Evolutionary conservation across 2,797 vertebrate species (phyloP), one percentile per base, ranked within the genome.

Genomic region (Darevskia nairensis): DNA sequence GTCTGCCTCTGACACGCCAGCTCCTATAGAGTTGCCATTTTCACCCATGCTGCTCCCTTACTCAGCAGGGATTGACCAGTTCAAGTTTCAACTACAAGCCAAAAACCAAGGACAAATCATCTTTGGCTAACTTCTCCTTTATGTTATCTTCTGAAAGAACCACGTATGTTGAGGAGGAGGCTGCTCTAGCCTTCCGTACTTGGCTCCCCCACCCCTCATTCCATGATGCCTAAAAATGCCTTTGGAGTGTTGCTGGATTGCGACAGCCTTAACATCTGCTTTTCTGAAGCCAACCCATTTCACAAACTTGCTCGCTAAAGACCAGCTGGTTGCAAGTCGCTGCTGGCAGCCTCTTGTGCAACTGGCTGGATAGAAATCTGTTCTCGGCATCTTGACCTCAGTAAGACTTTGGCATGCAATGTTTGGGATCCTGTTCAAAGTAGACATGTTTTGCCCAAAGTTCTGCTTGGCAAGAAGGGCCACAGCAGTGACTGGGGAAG

Each of bases 341-440:
- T 86, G 11, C 0, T 19, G 0, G 75, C 69, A 0, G 0, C 0
- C 0, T 0, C 0, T 89, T 94, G 86, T 91, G 80, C 2, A 87
- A 77, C 78, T 0, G 27, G n/a, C 41, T 84, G 44, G 84, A 86
- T 74, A 76, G 32, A n/a, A n/a, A 71, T 41, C 71, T 50, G 9
- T n/a, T 68, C 10, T 32, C 68, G 74, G 27, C 41, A 80, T 64
- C 64, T 61, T 13, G 1, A 86, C 80, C 77, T 72, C 3, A 0
- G n/a, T 1, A 15, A 1, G 44, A 3, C 0, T 35, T 3, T 72
- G 8, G 44, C 8, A 19, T 41, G 46, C 32, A 61, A 61, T 7
- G 1, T 3, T 44, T 11, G 2, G 25, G 32, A 17, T 72, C 55
- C 29, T 25, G 5, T 69, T 23, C 23, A 6, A 44, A 76, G 68